Conservation (phyloP, 2,113 vertebrate species). For the Macaca nemestrina region DNA sequence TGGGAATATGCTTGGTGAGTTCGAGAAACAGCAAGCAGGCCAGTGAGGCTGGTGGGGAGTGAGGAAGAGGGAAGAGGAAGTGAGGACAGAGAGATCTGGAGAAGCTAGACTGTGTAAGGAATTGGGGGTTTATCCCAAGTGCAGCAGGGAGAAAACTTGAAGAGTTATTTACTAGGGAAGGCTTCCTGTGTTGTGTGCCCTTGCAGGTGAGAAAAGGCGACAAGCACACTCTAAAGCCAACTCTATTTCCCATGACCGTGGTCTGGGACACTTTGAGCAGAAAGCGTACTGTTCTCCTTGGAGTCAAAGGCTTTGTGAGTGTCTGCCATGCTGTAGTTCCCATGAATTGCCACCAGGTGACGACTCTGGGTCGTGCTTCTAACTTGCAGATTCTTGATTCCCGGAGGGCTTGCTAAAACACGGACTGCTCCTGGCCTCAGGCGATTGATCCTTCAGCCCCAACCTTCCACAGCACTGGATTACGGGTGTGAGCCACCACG, state of each 20-base stretch:
- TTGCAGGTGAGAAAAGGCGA: not conserved
- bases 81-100: not conserved
- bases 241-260: not conserved
- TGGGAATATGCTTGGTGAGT: not conserved
- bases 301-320: not conserved
- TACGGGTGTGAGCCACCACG: not conserved
- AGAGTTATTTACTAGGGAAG: not conserved
- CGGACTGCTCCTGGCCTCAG: not conserved
- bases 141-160: not conserved
- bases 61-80: not conserved
- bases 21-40: not conserved
- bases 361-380: conserved; percentile 38
- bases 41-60: not conserved
- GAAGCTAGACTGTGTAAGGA: not conserved
- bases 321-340: not conserved
- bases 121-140: not conserved
- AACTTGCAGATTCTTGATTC: not conserved
- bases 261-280: not conserved
- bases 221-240: not conserved
- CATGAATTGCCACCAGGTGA: not conserved
- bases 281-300: not conserved
- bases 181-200: not conserved
- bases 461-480: not conserved
- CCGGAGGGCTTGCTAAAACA: not conserved
- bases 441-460: too few species aligned